Evolutionary conservation across 2,113 vertebrate genomes (phyloP).

Genomic region (Nycticorax nycticorax): DNA sequence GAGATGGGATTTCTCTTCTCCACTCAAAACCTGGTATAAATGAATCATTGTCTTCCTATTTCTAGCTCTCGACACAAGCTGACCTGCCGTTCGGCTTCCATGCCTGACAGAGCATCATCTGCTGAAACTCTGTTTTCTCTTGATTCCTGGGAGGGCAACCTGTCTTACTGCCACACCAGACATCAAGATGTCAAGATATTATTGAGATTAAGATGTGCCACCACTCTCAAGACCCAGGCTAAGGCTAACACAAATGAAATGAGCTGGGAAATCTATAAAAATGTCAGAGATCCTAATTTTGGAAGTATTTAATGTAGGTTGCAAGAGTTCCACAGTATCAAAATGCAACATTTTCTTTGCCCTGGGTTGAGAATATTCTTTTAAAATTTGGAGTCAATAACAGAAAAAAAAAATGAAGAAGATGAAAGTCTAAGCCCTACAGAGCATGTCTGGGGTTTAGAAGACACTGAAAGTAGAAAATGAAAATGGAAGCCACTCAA

Average conservation of each 20-base stretch:
- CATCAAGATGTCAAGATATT: neutral
- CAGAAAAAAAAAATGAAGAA: neutral
- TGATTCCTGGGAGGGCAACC: neutral
- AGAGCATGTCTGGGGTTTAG: neutral
- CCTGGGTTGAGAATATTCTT: neutral
- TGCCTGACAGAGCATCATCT: neutral
- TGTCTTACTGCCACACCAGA: neutral
- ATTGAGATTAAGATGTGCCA: neutral
- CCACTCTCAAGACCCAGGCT: neutral
- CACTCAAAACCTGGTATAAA: neutral
- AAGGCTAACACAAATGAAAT: neutral
- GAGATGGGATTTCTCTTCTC: neutral
- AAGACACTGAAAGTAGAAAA: neutral
- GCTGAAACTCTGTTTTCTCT: neutral
- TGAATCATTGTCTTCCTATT: neutral
- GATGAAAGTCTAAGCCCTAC: neutral
- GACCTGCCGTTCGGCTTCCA: neutral
- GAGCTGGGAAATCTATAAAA: neutral
- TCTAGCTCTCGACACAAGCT: neutral
- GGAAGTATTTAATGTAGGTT: neutral
- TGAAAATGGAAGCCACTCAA: neutral
- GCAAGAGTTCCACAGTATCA: neutral
- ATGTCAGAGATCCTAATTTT: neutral
- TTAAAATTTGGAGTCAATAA: neutral
- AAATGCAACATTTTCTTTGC: neutral